Base-by-base conservation (phyloP, 2,888 invertebrate species). In the Callosobruchus maculatus region DNA sequence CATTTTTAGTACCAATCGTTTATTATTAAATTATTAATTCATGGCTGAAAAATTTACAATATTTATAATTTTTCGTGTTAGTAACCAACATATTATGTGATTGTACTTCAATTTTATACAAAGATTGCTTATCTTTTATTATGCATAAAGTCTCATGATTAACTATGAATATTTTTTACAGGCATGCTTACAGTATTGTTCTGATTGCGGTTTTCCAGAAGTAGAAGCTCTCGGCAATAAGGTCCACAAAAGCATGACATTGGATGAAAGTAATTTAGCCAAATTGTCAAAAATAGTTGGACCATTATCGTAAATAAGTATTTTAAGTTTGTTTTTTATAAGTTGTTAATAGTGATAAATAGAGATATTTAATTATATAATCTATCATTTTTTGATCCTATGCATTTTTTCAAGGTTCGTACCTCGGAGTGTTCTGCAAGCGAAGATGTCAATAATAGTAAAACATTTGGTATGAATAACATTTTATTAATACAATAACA, bases 141-240 rank as follows among this genome's bases (percentile, higher is more conserved):
- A 26, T 26, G 2, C 26, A 26, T 68, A 20, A 68, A 68, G 1
- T 20, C 22, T 68, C 18, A 68, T 21, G 3, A 21, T 21, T 68
- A 68, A 49, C 49, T 49, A 18, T 7, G 1, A 13, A 13, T 49
- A 7, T 67, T 21, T 9, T 78, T 87, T 88, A 67, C 81, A 90
- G 91, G 83, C 83, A 67, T 86, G 89, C 72, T 82, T 93, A 26
- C 88, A 91, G 76, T 93, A 92, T 81, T 88, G 89, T 74, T 85
- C 86, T 0, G 91, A 91, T 70, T 87, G 87, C 79, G 91, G 90
- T 26, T 90, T 90, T 78, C 82, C 86, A 20, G 89, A 90, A 80
- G 83, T 85, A 3, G 80, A 80, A n/a, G 69, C 81, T 18, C 85
- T 91, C 79, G 89, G 88, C 3, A 83, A 82, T 30, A 83, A 83